These are phyloP conservation scores for Pelodytes ibericus DNA, from an alignment of 2,797 vertebrate species.

Conservation along the genomic window DNA sequence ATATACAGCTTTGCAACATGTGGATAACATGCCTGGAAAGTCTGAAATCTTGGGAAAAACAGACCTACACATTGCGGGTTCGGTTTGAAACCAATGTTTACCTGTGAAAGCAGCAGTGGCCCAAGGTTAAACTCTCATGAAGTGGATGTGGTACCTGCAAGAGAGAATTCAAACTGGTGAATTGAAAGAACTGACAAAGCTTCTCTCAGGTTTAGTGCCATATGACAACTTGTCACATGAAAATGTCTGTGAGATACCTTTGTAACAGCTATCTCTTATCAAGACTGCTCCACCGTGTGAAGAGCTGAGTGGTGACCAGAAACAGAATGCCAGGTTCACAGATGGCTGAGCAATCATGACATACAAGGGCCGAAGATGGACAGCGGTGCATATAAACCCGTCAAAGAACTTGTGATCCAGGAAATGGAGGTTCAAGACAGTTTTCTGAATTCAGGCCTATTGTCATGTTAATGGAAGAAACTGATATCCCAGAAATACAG, in stretches of 20 bases:
- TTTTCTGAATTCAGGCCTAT: no score
- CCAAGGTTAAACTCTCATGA: background rate
- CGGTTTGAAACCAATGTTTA: background rate
- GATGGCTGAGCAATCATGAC: background rate
- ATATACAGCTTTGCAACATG: background rate
- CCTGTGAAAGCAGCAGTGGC: background rate
- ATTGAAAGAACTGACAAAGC: background rate
- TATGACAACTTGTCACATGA: no score
- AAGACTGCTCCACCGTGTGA: background rate
- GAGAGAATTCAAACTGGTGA: background rate
- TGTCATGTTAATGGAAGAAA: no score
- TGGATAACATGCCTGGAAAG: background rate
- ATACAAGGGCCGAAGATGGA: no score
- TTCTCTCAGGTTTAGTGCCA: background rate
- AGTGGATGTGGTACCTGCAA: background rate
- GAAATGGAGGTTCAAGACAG: no score
- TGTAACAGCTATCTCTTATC: background rate
- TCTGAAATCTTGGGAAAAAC: background rate
- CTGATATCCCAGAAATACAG: no score
- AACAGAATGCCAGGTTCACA: no score
- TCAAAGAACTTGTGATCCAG: no score
- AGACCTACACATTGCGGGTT: background rate
- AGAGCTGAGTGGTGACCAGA: background rate
- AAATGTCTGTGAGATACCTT: background rate
- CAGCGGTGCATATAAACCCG: no score